Base-by-base conservation (phyloP, 2,113 vertebrate species). In the Crotophaga sulcirostris region DNA sequence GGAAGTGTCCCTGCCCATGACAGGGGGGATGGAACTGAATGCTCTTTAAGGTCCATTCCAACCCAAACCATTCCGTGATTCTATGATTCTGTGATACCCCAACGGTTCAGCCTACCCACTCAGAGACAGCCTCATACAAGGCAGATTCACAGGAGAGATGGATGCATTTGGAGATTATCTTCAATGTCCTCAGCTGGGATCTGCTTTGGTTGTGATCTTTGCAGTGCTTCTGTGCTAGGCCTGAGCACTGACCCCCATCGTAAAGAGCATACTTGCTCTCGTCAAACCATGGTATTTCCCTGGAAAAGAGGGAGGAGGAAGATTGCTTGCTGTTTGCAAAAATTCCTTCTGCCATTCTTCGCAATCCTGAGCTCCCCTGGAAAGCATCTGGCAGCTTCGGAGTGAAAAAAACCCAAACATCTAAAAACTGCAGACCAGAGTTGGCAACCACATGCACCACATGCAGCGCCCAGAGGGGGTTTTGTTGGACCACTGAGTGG, bases 401-500 rank as follows among this genome's bases (percentile, higher is more conserved):
- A 54, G 28, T 59, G 68, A 54, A 74, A 84, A 76, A 40, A 21
- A 47, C 21, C 18, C 19, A 42, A n/a, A 16, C 10, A 3, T n/a
- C 7, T 58, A 2, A 49, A 62, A 88, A 6, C 36, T 68, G 28
- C 23, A 76, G 62, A 16, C 3, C 0, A 9, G 75, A 72, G 38
- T 1, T 73, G 38, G 63, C 51, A 83, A 23, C 26, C 25, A 25
- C 0, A 0, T 3, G 23, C 2, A 26, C 3, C 54, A 33, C 1
- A 1, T 28, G 16, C 52, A 33, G 29, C 38, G 51, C 38, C 47
- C 34, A 13, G 63, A 33, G 60, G 36, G 64, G 70, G 16, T 52
- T 92, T n/a, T 77, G 38, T 42, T 62, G 42, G 34, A 38, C 38
- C 2, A 0, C 4, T 81, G 59, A 34, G 34, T 24, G 17, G 4